Base-by-base conservation (phyloP, 2,888 invertebrate genomes). In the Oscheius onirici region DNA sequence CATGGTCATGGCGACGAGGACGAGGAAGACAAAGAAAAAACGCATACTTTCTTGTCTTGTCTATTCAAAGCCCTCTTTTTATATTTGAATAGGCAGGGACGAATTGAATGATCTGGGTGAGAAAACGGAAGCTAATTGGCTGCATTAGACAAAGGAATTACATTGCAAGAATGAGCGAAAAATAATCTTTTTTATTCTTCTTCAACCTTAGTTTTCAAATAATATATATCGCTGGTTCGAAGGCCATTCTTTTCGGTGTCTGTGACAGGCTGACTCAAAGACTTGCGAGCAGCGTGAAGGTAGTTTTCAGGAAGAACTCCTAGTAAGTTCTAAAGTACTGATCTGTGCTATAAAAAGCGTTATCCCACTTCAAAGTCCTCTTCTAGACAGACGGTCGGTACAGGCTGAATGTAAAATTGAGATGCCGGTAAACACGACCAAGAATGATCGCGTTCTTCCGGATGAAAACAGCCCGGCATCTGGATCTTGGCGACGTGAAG, bases 351-450 rank as follows among this genome's bases (percentile, higher is more conserved):
- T 15, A n/a, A 55, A 55, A 55, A 51, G 11, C 8, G 8, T 34
- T 8, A 34, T 8, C 8, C 34, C 8, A 34, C 34, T 8, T 34
- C 34, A 34, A 46, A 3, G 13, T 58, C 58, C 17, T 15, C 13
- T 17, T 58, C 58, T 5, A 41, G 41, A 41, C 58, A 58, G 17
- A 41, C 41, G 40, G 40, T 58, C n/a, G 63, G 63, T 13, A 63
- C 49, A 3, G 63, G 63, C 26, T 63, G 63, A n/a, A 63, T 28
- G 28, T 63, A 63, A 17, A 63, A 63, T 0, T n/a, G 24, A 15
- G n/a, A 26, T 8, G 2, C 28, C 2, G 63, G 28, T 1, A 49
- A 15, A 17, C 13, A 10, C 10, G 26, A 8, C 63, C 63, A 63
- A 15, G n/a, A 17, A 17, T 22, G 46, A 40, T 40, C 24, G 13